Evolutionary conservation across 2,797 vertebrate genomes (phyloP).

Genomic region (Atherinosoma microstoma): DNA sequence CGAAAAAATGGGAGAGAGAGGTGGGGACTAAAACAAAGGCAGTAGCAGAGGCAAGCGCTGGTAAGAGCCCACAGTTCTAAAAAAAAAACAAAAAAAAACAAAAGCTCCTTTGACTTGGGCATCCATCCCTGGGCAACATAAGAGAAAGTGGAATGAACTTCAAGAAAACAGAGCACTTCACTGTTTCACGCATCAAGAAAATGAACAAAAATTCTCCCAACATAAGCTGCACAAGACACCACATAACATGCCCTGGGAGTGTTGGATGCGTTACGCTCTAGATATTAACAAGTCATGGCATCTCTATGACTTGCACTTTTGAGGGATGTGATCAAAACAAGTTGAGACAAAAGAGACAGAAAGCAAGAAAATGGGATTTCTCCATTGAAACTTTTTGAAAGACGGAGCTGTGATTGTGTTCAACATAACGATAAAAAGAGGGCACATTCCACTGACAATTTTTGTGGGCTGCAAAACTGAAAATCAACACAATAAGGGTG

Average conservation of each 20-base stretch:
- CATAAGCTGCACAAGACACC: constrained; percentile 18
- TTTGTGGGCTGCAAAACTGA: background rate
- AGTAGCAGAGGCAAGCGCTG: constrained; percentile 42
- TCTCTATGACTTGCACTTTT: constrained; percentile 20
- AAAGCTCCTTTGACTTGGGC: constrained; percentile 78
- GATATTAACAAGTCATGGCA: constrained; percentile 7
- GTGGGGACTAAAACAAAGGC: constrained; percentile 69
- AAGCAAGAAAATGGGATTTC: constrained; percentile 19
- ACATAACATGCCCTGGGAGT: constrained; percentile 24
- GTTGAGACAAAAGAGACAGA: background rate
- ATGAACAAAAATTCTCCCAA: constrained; percentile 28
- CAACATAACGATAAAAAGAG: constrained; percentile 10
- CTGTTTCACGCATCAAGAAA: constrained; percentile 49
- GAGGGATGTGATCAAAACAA: constrained; percentile 11
- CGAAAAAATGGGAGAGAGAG: constrained; percentile 37
- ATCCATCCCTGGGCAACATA: constrained; percentile 47
- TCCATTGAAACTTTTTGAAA: background rate
- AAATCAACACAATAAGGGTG: constrained; percentile 4
- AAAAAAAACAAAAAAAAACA: constrained; percentile 52
- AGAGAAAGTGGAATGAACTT: constrained; percentile 53
- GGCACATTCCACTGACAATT: constrained; percentile 8
- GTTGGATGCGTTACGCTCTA: constrained; percentile 14
- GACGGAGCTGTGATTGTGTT: constrained; percentile 17
- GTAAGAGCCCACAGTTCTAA: constrained; percentile 73
- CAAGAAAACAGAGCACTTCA: constrained; percentile 44